Evolutionary conservation across 2,888 invertebrate species (phyloP).

Genomic region (Chrysolina oricalcia): DNA sequence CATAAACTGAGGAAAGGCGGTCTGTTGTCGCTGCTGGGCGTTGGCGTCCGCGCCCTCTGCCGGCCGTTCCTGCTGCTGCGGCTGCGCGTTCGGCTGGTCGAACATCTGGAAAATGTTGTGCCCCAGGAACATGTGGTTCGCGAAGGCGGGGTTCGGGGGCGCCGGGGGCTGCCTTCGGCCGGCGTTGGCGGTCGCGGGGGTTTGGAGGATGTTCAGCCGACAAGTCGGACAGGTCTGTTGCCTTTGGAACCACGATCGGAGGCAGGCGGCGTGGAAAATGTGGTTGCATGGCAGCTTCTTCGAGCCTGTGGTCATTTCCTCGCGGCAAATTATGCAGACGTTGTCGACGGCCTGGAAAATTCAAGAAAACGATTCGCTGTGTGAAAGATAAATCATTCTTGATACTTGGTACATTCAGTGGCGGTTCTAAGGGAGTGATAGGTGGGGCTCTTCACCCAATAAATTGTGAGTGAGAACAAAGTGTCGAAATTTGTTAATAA

Average conservation of each 20-base stretch:
- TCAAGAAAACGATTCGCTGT: not conserved
- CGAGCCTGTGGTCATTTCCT: conserved; percentile 82
- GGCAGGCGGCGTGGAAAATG: conserved; percentile 98
- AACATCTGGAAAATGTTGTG: conserved; percentile 66
- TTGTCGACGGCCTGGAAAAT: conserved; percentile 84
- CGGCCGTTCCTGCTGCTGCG: conserved; percentile 55
- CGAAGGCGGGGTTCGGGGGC: conserved; percentile 54
- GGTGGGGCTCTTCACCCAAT: too few species aligned
- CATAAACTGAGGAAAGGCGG: conserved; percentile 66
- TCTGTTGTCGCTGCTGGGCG: conserved; percentile 30
- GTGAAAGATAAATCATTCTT: too few species aligned
- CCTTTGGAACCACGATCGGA: conserved; percentile 99
- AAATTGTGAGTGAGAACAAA: too few species aligned
- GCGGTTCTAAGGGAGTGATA: too few species aligned
- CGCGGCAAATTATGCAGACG: conserved; percentile 98
- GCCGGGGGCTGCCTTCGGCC: conserved; percentile 53
- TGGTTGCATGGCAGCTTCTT: conserved; percentile 99
- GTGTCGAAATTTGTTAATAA: too few species aligned
- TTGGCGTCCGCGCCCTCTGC: conserved; percentile 13
- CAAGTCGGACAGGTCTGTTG: conserved; percentile 99
- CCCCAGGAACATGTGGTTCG: conserved; percentile 59
- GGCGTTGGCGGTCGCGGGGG: conserved; percentile 60
- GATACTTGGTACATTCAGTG: too few species aligned
- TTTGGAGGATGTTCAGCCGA: conserved; percentile 84
- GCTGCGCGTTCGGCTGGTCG: conserved; percentile 57